Evolutionary conservation across 2,113 vertebrate species (phyloP).

Genomic region (Sporophila hypoxantha): DNA sequence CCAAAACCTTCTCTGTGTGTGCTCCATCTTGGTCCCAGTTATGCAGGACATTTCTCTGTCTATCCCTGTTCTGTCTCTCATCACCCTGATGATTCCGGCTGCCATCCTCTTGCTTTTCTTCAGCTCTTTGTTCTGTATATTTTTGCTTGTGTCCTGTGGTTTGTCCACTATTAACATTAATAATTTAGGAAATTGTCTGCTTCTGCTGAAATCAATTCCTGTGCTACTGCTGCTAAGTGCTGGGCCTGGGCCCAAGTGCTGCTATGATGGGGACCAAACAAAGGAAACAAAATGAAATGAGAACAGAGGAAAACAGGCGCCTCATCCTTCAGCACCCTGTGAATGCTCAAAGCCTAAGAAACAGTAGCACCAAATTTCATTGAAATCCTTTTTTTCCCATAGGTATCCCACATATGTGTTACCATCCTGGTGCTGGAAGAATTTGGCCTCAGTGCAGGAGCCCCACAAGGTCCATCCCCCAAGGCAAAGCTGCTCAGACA

Average conservation of each 20-base stretch:
- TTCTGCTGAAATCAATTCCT: constrained; percentile 34
- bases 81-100: background rate
- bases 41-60: background rate
- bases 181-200: constrained; percentile 37
- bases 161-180: constrained; percentile 24
- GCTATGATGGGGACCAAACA: background rate
- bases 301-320: background rate
- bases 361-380: background rate
- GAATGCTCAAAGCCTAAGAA: background rate
- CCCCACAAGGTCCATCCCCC: background rate
- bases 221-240: constrained; percentile 24
- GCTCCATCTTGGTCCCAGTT: background rate
- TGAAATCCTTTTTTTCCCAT: background rate
- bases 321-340: background rate
- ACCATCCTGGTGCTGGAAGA: background rate
- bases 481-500: background rate
- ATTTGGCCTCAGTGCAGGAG: background rate
- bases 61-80: background rate
- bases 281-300: background rate
- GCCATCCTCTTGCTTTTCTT: background rate
- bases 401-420: background rate
- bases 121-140: background rate
- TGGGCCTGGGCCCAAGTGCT: background rate
- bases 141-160: background rate
- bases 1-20: background rate